Evolutionary conservation across 2,797 vertebrate genomes (phyloP), one percentile per base, ranked within the genome.

Genomic region (Notoglanidium macrostoma): DNA sequence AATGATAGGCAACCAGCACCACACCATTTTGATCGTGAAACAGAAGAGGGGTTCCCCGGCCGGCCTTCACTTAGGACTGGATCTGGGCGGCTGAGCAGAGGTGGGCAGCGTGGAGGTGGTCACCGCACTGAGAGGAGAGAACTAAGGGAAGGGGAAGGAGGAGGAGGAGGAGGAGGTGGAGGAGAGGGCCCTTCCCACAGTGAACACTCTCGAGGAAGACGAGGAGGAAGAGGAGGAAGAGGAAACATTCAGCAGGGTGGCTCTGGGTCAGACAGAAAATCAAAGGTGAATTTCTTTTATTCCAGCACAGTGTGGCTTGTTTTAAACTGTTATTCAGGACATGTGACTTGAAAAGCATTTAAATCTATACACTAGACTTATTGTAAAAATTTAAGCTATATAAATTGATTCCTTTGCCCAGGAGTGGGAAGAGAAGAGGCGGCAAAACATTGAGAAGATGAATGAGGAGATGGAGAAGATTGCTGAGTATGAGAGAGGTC

Each of bases 381-480:
- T 46, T 79, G 10, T 80, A 23, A 63, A 81, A 63, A 63, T 17
- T 2, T 63, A 26, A 46, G 12, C 40, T 81, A 10, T 26, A n/a
- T 17, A 19, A 59, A 5, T n/a, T 84, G 32, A n/a, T 90, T 17
- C 35, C 55, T 63, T 35, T 51, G 1, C 84, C 35, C 91, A 98
- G 98, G 97, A 98, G 78, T 97, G 98, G 98, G 97, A 98, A 90
- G 97, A 99, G 92, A 97, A 96, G 83, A 94, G 98, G 70, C 92
- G 96, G 15, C 96, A 96, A 92, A 99, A 99, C 91, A 98, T 98
- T 0, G 97, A 98, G 93, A 97, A 96, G 92, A 98, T 99, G 97
- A 98, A 98, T 0, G 97, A 98, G 89, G 98, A 98, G 91, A 98
- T 98, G 98, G 97, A 97, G 93, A 96, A 94, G 91, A 98, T 98